These are phyloP conservation scores for Diabrotica balteata DNA, from an alignment of 2,888 invertebrate species.

Conservation along the genomic window DNA sequence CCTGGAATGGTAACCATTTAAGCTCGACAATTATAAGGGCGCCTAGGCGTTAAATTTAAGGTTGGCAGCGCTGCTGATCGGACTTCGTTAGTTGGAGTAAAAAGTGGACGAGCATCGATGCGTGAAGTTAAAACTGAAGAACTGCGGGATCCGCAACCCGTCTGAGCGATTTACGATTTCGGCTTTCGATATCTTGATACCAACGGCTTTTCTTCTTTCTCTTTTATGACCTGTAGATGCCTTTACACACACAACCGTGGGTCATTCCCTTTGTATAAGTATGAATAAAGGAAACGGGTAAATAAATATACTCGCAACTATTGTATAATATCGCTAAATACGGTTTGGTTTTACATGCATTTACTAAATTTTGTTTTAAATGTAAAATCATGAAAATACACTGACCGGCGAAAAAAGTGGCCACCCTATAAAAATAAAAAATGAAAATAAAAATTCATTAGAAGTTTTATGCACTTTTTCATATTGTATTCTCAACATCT, in stretches of 20 bases:
- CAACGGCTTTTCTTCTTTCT: constrained; percentile 19
- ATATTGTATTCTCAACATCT: no score
- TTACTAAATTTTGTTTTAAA: no score
- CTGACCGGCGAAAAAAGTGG: no score
- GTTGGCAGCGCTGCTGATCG: constrained; percentile 40
- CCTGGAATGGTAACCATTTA: no score
- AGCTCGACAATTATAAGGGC: constrained; percentile 13
- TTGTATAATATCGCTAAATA: no score
- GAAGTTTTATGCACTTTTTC: no score
- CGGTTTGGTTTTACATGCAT: no score
- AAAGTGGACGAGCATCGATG: constrained; percentile 52
- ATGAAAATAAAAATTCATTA: no score
- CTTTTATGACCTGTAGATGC: constrained; percentile 24
- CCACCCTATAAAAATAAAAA: no score
- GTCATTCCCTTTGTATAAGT: constrained; percentile 19
- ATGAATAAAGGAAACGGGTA: not conserved
- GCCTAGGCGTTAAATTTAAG: constrained; percentile 20
- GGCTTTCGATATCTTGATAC: constrained; percentile 56
- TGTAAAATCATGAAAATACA: no score
- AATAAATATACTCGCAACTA: not conserved
- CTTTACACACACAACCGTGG: constrained; percentile 4
- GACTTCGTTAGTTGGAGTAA: constrained; percentile 47
- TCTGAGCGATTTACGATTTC: constrained; percentile 53
- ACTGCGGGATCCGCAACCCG: constrained; percentile 50
- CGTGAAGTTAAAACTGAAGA: constrained; percentile 45